phyloP scores from a whole-genome alignment of 2,797 vertebrate species.

The Mallotus villosus region DNA sequence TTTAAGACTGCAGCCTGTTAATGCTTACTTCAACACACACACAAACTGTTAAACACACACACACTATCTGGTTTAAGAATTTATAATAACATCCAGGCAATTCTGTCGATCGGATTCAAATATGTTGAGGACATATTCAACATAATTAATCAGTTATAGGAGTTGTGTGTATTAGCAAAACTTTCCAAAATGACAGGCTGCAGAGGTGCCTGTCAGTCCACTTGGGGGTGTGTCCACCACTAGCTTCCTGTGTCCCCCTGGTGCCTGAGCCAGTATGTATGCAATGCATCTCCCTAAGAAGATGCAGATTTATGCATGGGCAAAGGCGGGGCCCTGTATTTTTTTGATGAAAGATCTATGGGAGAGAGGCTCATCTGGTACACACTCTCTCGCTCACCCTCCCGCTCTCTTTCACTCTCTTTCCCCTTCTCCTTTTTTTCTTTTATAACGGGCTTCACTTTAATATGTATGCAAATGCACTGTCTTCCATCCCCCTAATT shows the following conservation, averaged over 20 bases:
- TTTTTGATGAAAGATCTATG: constrained; percentile 67
- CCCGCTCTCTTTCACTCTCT: constrained; percentile 73
- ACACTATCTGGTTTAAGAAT: too few species aligned
- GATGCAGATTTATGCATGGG: constrained; percentile 59
- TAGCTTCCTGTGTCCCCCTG: constrained; percentile 32
- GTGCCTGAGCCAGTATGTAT: constrained; percentile 25
- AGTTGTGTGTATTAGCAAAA: too few species aligned
- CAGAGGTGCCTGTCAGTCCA: constrained; percentile 1
- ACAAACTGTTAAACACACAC: too few species aligned
- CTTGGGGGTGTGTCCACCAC: constrained; percentile 2
- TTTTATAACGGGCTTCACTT: constrained; percentile 83
- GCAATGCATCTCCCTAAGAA: constrained; percentile 33
- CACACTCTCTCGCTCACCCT: constrained; percentile 39
- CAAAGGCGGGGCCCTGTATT: constrained; percentile 49
- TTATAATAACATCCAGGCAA: too few species aligned
- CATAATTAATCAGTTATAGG: too few species aligned
- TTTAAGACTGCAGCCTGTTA: too few species aligned
- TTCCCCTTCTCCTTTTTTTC: constrained; percentile 65
- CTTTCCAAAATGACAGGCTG: too few species aligned
- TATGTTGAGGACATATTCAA: too few species aligned
- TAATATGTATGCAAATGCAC: constrained; percentile 93
- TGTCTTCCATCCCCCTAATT: constrained; percentile 79
- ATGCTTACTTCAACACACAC: too few species aligned
- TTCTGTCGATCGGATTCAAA: too few species aligned
- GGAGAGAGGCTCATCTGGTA: constrained; percentile 54